Conservation (phyloP, 2,113 vertebrate genomes). For the Parus major region DNA sequence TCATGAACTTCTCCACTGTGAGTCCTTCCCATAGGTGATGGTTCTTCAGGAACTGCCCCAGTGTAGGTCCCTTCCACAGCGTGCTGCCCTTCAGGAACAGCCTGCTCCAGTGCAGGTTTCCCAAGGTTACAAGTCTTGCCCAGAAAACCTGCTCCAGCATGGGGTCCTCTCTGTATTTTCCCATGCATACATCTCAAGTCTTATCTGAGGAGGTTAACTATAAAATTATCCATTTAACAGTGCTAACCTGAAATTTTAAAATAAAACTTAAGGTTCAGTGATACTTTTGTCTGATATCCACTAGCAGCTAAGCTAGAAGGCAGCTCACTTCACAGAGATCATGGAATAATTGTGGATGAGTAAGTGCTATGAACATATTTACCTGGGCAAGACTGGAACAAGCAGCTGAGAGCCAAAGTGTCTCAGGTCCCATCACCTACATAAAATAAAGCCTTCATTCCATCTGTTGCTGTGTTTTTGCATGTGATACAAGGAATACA, state of each 20-base stretch:
- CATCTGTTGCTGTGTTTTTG: not conserved
- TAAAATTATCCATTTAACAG: not conserved
- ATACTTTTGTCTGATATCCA: not conserved
- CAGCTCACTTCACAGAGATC: not conserved
- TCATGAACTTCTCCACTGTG: not conserved
- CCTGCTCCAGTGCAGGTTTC: not conserved
- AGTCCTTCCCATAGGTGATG: not conserved
- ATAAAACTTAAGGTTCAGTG: not conserved
- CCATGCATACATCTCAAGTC: not conserved
- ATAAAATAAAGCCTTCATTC: not conserved
- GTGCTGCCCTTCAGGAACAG: not conserved
- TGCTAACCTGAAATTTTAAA: not conserved
- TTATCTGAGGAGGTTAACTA: not conserved
- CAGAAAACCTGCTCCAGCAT: not conserved
- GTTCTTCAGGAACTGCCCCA: not conserved
- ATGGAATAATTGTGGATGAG: not conserved
- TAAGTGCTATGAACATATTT: not conserved
- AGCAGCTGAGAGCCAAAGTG: not conserved
- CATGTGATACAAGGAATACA: not conserved
- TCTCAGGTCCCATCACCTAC: not conserved
- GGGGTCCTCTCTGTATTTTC: not conserved
- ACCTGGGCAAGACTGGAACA: not conserved
- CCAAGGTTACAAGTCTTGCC: not conserved
- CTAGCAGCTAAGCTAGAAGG: not conserved
- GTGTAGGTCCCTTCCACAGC: accelerated